Percentiles rank a stretch among this genome's conserved stretches.
These are phyloP conservation scores for Lepus oiostolus DNA, from an alignment of 2,797 vertebrate genomes.

Conservation along the genomic window DNA sequence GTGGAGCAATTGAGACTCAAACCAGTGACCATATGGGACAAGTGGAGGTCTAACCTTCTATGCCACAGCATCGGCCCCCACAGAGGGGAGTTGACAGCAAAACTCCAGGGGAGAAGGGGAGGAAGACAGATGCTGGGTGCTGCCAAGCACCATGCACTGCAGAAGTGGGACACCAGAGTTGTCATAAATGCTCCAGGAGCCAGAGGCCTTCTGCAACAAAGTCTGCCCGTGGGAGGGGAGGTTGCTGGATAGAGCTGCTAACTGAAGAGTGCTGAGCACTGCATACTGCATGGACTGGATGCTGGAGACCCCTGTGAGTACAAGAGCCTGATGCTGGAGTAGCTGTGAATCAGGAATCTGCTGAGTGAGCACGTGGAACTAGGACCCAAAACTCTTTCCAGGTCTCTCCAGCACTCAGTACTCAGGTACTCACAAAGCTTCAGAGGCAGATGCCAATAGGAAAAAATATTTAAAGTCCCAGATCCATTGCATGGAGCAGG, in stretches of 20 bases:
- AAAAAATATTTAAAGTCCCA: background rate
- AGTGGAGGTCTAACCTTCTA: no score
- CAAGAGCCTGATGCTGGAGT: background rate
- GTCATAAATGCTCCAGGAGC: background rate
- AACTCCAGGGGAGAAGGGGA: background rate
- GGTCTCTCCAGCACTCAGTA: background rate
- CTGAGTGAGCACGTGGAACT: no score
- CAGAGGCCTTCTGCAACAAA: background rate
- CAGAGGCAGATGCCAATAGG: background rate
- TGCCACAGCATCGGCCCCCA: no score
- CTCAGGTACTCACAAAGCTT: background rate
- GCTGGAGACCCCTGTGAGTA: no score
- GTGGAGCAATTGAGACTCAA: no score
- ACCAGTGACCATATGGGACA: no score
- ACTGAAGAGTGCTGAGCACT: background rate
- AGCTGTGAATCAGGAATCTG: background rate
- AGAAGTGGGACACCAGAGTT: background rate
- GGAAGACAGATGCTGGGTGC: background rate
- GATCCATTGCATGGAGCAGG: background rate
- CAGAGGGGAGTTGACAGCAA: accelerated
- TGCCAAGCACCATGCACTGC: background rate
- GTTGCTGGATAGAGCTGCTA: background rate
- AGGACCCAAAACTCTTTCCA: background rate
- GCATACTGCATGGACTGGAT: background rate
- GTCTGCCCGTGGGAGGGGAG: background rate